phyloP scores from a whole-genome alignment of 2,888 invertebrate genomes.

The Ormyrus pomaceus region DNA sequence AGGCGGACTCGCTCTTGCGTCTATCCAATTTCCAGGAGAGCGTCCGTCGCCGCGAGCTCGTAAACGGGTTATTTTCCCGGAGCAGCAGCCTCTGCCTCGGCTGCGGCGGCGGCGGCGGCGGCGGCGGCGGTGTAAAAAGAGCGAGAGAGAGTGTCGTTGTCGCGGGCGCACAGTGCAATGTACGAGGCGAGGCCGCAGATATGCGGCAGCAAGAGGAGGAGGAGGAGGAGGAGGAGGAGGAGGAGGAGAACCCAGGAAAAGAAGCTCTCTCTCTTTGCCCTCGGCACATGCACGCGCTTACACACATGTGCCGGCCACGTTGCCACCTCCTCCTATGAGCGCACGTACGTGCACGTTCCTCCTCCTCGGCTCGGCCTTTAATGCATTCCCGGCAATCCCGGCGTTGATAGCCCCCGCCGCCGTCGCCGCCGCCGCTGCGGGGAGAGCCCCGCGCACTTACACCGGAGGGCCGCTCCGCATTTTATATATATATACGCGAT shows the following conservation, averaged over 20 bases:
- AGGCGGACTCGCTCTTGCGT: not conserved
- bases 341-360: constrained; percentile 47
- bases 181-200: constrained; percentile 56
- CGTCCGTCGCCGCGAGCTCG: constrained; percentile 13
- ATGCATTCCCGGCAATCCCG: constrained; percentile 71
- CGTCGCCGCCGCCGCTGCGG: too few relatives aligned
- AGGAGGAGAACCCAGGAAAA: constrained; percentile 49
- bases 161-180: constrained; percentile 49
- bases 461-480: not conserved
- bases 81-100: not conserved
- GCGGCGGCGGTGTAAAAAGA: not conserved
- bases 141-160: constrained; percentile 38
- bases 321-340: constrained; percentile 68
- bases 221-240: not conserved
- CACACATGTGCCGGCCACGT: constrained; percentile 72
- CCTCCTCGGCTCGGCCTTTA: constrained; percentile 62
- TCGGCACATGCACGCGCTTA: constrained; percentile 3
- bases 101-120: too few relatives aligned
- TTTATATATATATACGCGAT: not conserved
- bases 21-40: constrained; percentile 46
- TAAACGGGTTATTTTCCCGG: constrained; percentile 54
- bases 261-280: constrained; percentile 40
- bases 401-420: constrained; percentile 64
- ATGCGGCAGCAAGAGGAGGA: constrained; percentile 20
- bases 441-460: too few relatives aligned